Percentiles rank a stretch among this genome's conserved stretches.
Evolutionary conservation across 2,888 invertebrate genomes (phyloP).

Genomic region (Coecobrya sp.): DNA sequence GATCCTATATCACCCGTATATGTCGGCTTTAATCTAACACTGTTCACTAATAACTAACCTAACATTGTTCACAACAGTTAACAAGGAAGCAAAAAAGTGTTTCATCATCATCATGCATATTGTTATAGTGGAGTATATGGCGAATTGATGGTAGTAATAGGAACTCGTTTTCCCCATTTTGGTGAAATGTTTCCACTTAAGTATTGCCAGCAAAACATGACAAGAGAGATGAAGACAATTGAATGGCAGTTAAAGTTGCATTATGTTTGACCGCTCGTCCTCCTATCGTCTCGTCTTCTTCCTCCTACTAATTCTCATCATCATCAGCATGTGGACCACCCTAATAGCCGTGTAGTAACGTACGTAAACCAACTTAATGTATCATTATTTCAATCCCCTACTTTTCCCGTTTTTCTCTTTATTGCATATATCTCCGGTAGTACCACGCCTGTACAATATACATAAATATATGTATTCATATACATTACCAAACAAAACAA

Average conservation of each 20-base stretch:
- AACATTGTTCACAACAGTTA: no score
- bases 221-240: conserved; percentile 55
- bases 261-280: conserved; percentile 65
- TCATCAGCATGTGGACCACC: conserved; percentile 39
- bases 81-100: no score
- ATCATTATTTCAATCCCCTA: conserved; percentile 72
- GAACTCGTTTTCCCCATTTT: not conserved
- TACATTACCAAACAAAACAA: conserved; percentile 28
- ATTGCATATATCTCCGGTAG: not conserved
- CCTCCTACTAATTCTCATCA: not conserved
- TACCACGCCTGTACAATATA: not conserved
- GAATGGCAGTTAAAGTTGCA: conserved; percentile 70
- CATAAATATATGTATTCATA: not conserved
- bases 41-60: no score
- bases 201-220: not conserved
- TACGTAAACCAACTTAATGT: conserved; percentile 70
- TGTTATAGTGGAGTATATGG: not conserved
- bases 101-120: no score
- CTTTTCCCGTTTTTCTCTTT: conserved; percentile 4
- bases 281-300: conserved; percentile 3
- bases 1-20: no score
- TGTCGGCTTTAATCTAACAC: no score
- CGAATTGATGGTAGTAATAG: not conserved
- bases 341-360: conserved; percentile 60
- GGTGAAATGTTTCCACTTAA: not conserved